These are phyloP conservation scores for Heterodera filipjevi DNA, from an alignment of 2,888 invertebrate genomes.

Conservation along the genomic window DNA sequence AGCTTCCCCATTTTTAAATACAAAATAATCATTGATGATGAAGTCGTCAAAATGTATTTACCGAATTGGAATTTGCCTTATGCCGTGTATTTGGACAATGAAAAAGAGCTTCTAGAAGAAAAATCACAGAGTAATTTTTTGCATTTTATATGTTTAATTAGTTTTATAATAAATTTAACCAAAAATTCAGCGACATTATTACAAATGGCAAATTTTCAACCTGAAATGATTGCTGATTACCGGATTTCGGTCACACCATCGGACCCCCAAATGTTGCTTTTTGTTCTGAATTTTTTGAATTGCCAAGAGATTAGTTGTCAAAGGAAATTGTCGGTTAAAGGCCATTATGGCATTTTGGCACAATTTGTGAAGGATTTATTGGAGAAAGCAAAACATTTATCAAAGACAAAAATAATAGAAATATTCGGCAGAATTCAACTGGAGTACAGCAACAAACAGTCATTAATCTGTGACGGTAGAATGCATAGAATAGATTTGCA, in stretches of 20 bases:
- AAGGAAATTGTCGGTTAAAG: neutral
- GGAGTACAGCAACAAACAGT: no score
- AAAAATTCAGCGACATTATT: neutral
- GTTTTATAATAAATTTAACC: no score
- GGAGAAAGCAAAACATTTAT: neutral
- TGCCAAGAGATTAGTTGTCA: neutral
- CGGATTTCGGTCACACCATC: neutral
- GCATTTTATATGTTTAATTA: no score
- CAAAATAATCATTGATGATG: neutral
- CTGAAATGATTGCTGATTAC: neutral
- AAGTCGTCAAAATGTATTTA: neutral
- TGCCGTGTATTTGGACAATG: neutral
- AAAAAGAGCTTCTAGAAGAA: neutral
- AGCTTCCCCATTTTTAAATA: neutral
- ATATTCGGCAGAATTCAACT: no score
- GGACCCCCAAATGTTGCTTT: neutral
- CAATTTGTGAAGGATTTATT: neutral
- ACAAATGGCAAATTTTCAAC: neutral
- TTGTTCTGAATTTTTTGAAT: neutral
- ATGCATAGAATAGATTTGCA: no score
- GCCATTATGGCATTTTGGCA: neutral
- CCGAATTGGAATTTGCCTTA: neutral
- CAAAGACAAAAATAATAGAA: no score
- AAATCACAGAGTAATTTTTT: neutral
- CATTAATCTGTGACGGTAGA: no score